Percentiles rank a stretch among this genome's conserved stretches.
Evolutionary conservation across 1,140 invertebrate genomes (phyloP).

Genomic region (Neotoxoptera formosana): DNA sequence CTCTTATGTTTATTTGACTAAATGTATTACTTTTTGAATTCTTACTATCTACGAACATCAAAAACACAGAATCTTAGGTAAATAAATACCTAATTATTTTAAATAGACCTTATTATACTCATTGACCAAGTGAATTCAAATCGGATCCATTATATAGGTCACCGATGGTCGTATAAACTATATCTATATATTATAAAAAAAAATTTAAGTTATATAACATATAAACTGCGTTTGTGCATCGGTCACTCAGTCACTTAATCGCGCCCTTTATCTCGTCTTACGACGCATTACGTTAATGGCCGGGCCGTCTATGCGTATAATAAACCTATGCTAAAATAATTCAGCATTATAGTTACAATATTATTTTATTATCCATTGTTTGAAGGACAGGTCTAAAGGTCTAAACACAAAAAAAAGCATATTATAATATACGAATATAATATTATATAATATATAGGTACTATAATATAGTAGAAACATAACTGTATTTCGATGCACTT

Average conservation of each 20-base stretch:
- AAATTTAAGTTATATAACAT: too few relatives aligned
- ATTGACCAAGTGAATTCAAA: too few relatives aligned
- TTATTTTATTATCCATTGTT: background rate
- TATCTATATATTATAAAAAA: too few relatives aligned
- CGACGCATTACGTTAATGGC: too few relatives aligned
- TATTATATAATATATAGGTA: background rate
- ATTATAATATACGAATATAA: background rate
- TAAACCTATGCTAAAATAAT: background rate
- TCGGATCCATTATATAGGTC: too few relatives aligned
- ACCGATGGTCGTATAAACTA: too few relatives aligned
- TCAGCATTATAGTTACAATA: background rate
- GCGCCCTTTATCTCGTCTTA: too few relatives aligned
- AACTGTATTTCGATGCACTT: background rate
- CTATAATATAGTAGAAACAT: background rate
- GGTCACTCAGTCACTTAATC: too few relatives aligned
- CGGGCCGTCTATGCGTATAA: too few relatives aligned
- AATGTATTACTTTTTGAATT: background rate
- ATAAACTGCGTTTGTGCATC: too few relatives aligned
- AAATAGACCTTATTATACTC: too few relatives aligned
- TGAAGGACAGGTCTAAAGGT: background rate
- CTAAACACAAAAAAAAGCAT: background rate
- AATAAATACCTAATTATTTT: too few relatives aligned
- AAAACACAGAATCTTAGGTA: background rate
- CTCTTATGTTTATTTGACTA: background rate
- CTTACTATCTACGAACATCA: background rate